phyloP scores from a whole-genome alignment of 2,888 invertebrate species.

The Osmoderma eremita region DNA sequence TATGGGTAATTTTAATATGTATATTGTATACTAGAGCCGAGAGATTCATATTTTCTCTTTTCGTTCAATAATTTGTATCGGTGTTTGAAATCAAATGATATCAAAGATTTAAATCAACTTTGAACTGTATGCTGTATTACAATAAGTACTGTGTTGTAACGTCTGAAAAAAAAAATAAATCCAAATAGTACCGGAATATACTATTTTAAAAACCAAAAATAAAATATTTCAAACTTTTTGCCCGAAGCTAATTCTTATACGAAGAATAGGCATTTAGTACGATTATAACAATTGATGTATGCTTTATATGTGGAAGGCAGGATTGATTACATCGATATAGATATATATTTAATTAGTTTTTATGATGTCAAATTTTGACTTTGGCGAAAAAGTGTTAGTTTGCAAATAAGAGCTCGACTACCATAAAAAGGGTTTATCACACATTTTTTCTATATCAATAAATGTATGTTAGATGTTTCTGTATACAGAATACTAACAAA shows the following conservation, averaged over 20 bases:
- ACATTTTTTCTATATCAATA: no score
- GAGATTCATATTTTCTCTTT: slow-evolving; percentile 4
- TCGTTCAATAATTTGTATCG: slow-evolving; percentile 16
- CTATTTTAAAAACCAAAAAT: not conserved
- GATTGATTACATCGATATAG: not conserved
- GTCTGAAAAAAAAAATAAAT: slow-evolving; percentile 47
- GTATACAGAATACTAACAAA: no score
- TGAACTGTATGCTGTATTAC: slow-evolving; percentile 59
- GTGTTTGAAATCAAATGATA: slow-evolving; percentile 15
- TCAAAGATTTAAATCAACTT: slow-evolving; percentile 48
- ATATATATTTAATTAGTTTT: not conserved
- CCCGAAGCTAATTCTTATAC: slow-evolving; percentile 18
- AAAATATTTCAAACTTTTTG: slow-evolving; percentile 11
- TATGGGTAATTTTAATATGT: slow-evolving; percentile 48
- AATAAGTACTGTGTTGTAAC: slow-evolving; percentile 49
- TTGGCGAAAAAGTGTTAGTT: no score
- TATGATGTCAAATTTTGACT: no score
- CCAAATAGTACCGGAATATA: not conserved
- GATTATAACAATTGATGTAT: slow-evolving; percentile 39
- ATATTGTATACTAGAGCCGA: slow-evolving; percentile 19
- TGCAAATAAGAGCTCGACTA: no score
- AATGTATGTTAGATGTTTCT: no score
- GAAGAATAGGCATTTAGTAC: slow-evolving; percentile 11
- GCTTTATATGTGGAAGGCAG: slow-evolving; percentile 13
- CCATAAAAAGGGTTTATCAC: no score